Percentiles rank a stretch among this genome's conserved stretches.
Conservation (phyloP, 2,797 vertebrate species). For the Hydrophis major region DNA sequence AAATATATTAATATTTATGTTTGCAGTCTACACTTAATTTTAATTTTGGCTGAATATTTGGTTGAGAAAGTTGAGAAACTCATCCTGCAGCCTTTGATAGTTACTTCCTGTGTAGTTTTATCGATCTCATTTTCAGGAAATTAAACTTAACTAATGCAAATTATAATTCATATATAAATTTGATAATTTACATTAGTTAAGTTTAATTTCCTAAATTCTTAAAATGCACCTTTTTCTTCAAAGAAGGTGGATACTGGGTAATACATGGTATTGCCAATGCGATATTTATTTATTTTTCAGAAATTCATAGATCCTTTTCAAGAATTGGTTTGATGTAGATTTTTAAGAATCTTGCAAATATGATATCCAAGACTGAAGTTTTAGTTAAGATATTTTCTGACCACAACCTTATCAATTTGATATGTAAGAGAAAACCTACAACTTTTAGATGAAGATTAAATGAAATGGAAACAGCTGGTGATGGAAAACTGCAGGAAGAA, state of each 20-base stretch:
- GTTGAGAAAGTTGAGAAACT: not conserved
- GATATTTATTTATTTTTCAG: not conserved
- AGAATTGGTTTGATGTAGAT: not conserved
- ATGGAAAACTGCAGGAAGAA: not conserved
- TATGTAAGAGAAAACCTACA: not conserved
- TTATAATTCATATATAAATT: not conserved
- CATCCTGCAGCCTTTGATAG: not conserved
- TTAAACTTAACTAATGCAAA: not conserved
- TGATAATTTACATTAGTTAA: too few species aligned
- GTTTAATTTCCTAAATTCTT: too few species aligned
- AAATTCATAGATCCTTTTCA: not conserved
- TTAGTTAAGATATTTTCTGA: not conserved
- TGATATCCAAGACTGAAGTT: not conserved
- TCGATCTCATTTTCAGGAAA: not conserved
- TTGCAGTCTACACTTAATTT: not conserved
- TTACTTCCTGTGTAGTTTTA: not conserved
- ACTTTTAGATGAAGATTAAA: not conserved
- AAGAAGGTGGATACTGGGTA: too few species aligned
- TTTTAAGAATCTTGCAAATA: not conserved
- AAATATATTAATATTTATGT: not conserved
- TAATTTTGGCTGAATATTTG: not conserved
- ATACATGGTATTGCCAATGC: not conserved
- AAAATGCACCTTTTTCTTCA: too few species aligned
- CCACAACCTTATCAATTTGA: not conserved
- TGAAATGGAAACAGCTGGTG: not conserved